These are phyloP conservation scores for Chionodraco myersi DNA, from an alignment of 2,113 vertebrate species.

Conservation along the genomic window DNA sequence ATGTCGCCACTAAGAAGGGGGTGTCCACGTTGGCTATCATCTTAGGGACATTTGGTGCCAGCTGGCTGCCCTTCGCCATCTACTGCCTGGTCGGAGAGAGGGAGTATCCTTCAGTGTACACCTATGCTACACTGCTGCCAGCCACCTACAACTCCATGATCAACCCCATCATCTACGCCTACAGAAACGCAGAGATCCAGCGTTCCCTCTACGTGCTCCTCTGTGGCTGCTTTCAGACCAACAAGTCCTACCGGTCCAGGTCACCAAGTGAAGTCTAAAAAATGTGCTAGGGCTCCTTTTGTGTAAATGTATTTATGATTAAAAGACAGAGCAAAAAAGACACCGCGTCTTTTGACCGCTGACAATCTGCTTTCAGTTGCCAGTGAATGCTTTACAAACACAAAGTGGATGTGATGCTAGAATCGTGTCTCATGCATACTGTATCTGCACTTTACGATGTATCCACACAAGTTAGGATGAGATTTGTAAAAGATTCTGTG, in stretches of 20 bases:
- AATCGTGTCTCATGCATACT: constrained; percentile 67
- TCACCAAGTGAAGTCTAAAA: constrained; percentile 93
- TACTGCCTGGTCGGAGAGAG: constrained; percentile 94
- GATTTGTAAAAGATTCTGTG: constrained; percentile 75
- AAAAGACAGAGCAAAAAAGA: constrained; percentile 53
- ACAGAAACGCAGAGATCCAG: constrained; percentile 96
- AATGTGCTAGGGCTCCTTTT: constrained; percentile 12
- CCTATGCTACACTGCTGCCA: constrained; percentile 94
- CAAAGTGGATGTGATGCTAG: constrained; percentile 33
- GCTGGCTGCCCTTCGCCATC: constrained; percentile 98
- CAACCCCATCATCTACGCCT: constrained; percentile 99
- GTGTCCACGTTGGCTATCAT: constrained; percentile 95
- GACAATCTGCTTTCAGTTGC: constrained; percentile 81
- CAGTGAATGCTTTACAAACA: constrained; percentile 77
- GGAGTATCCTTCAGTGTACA: constrained; percentile 92
- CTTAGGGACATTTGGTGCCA: constrained; percentile 95
- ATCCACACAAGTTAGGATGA: constrained; percentile 73
- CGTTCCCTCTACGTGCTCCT: constrained; percentile 93
- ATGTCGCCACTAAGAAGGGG: constrained; percentile 94
- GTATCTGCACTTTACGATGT: constrained; percentile 91
- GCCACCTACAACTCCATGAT: constrained; percentile 99
- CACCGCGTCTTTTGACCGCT: constrained; percentile 38
- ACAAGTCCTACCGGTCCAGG: constrained; percentile 91
- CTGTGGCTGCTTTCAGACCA: constrained; percentile 94
- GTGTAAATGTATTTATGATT: neutral